Base-by-base conservation (phyloP, 2,888 invertebrate species). In the Monochamus alternatus region DNA sequence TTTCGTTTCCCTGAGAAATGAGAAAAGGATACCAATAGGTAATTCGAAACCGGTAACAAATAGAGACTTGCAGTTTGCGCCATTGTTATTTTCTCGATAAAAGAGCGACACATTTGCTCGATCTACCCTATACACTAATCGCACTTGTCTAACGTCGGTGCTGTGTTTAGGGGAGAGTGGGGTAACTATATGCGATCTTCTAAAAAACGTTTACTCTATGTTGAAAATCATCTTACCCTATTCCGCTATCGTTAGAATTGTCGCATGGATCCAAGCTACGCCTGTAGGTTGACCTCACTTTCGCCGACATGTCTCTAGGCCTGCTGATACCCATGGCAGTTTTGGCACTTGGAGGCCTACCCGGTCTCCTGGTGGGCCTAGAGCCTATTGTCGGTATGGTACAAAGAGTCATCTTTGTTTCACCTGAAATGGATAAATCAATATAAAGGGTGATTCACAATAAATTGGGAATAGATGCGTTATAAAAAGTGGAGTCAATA, bases 211-310 rank as follows among this genome's bases (percentile, higher is more conserved):
- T 38, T 38, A 4, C 5, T 38, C 2, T 38, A 38, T 38, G 4
- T 38, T 38, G 38, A 38, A 1, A 38, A 38, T 38, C n/a, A 55
- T 83, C 87, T 87, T 84, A 89, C 75, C 96, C 96, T 82, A 96
- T 92, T 44, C 96, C 96, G 82, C 96, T 96, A 89, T 97, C 97
- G 90, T 96, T 96, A 79, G 96, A 96, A 89, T 95, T 96, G 88
- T 96, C 96, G 88, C 95, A 95, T 78, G 93, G 92, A 87, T 91
- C 92, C 83, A 90, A 88, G 79, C 88, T 89, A 68, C 89, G 87
- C 81, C 87, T 87, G 73, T 85, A 89, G 84, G 86, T 88, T 78
- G 87, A 84, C 73, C 88, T 81, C 73, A 87, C 83, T 84, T 87
- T 88, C 67, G 87, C 87, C 59, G 87, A 85, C 83, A 87, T 85